Conservation (phyloP, 2,888 invertebrate species). For the Chydorus sphaericus region DNA sequence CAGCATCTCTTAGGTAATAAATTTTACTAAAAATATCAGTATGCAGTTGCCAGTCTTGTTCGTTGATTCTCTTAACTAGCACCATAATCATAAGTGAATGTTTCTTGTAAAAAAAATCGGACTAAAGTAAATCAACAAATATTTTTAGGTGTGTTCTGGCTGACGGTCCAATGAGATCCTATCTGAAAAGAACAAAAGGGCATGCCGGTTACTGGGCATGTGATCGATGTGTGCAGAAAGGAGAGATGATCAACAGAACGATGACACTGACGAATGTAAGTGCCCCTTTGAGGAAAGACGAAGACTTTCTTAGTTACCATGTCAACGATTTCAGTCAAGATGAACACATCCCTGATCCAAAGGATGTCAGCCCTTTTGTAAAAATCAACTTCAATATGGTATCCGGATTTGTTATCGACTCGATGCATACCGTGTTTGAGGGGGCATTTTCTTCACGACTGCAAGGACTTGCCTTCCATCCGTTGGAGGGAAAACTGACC, state of each 20-base stretch:
- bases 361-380: neutral
- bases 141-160: neutral
- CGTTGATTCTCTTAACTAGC: no score
- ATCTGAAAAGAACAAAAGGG: neutral
- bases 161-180: neutral
- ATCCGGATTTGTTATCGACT: neutral
- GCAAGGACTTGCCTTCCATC: neutral
- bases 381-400: neutral
- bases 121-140: no score
- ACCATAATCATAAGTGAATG: no score
- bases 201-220: neutral
- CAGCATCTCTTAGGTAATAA: neutral
- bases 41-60: no score
- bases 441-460: neutral
- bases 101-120: no score
- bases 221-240: neutral
- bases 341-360: neutral
- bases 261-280: neutral
- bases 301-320: neutral
- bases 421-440: neutral
- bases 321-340: neutral
- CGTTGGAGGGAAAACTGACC: neutral
- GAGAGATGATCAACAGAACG: neutral
- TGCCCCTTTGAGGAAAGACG: neutral
- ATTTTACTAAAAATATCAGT: no score